Percentiles rank a stretch among this genome's conserved stretches.
These are phyloP conservation scores for Apostichopus japonicus DNA, from an alignment of 35 echinoderm and acorn worm species.

Conservation along the genomic window DNA sequence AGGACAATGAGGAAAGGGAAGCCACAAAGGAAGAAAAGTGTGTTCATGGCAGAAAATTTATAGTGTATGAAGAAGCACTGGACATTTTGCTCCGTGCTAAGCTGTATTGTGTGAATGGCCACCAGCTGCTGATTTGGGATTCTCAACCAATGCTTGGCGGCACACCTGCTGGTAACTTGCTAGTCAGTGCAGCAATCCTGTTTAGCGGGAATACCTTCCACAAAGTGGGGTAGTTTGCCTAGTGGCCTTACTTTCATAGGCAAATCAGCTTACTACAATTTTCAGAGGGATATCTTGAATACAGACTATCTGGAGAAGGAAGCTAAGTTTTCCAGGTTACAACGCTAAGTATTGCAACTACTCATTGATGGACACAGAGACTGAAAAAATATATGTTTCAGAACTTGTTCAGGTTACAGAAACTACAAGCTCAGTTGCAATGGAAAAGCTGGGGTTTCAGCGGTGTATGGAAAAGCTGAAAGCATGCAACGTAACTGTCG, in stretches of 20 bases:
- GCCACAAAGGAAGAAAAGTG: constrained; percentile 12
- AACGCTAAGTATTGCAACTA: constrained; percentile 72
- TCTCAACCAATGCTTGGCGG: constrained; percentile 8
- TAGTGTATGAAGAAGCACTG: constrained; percentile 26
- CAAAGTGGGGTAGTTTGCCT: constrained; percentile 15
- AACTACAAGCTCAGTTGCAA: constrained; percentile 46
- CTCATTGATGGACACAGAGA: constrained; percentile 63
- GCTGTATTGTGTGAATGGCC: constrained; percentile 33
- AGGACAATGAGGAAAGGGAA: background rate
- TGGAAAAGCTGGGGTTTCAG: constrained; percentile 62
- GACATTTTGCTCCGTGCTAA: constrained; percentile 33
- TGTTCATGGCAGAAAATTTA: background rate
- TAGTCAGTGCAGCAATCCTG: constrained; percentile 50
- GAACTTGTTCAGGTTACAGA: constrained; percentile 61
- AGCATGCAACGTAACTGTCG: background rate
- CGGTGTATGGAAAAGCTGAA: background rate
- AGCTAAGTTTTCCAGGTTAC: constrained; percentile 56
- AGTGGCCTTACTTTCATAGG: constrained; percentile 33
- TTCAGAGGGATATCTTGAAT: constrained; percentile 6
- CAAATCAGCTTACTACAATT: constrained; percentile 3
- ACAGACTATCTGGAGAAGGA: constrained; percentile 53
- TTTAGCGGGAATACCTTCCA: constrained; percentile 65
- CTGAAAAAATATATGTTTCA: constrained; percentile 38
- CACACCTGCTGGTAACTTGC: constrained; percentile 64
- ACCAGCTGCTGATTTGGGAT: background rate